These are phyloP conservation scores for Nematostella vectensis DNA, from an alignment of 92 coral and sea anemone species.

Conservation along the genomic window DNA sequence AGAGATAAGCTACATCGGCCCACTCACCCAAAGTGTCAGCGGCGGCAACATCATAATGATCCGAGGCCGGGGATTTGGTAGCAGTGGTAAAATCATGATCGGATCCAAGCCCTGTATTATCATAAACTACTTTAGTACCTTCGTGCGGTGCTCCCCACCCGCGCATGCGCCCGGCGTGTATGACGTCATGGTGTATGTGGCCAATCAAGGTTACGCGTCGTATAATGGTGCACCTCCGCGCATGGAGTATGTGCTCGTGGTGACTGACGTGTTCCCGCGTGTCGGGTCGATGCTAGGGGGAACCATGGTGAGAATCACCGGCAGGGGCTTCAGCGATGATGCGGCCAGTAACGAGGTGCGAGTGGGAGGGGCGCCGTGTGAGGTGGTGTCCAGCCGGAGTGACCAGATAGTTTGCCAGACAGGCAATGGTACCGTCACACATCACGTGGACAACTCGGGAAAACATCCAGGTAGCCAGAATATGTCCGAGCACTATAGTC, in stretches of 20 bases:
- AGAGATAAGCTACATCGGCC: slow-evolving; percentile 7
- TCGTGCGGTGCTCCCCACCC: slow-evolving; percentile 55
- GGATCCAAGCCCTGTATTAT: slow-evolving; percentile 54
- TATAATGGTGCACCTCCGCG: slow-evolving; percentile 24
- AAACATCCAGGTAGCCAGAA: slow-evolving; percentile 78
- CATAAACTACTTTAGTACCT: slow-evolving; percentile 11
- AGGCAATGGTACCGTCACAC: slow-evolving; percentile 13
- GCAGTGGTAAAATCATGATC: slow-evolving; percentile 37
- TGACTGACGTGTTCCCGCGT: slow-evolving; percentile 44
- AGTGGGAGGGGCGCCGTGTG: slow-evolving; percentile 49
- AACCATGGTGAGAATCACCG: slow-evolving; percentile 34
- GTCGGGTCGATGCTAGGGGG: slow-evolving; percentile 68
- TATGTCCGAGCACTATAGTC: background rate
- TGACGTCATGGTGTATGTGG: slow-evolving; percentile 41
- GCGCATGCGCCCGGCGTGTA: slow-evolving; percentile 52
- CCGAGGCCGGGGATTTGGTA: slow-evolving; percentile 31
- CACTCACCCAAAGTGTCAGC: slow-evolving; percentile 37
- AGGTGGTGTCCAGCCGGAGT: slow-evolving; percentile 39
- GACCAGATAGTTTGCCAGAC: slow-evolving; percentile 55
- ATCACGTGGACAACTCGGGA: slow-evolving; percentile 61
- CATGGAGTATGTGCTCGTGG: slow-evolving; percentile 33
- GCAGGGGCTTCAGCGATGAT: slow-evolving; percentile 58
- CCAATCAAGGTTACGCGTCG: slow-evolving; percentile 41
- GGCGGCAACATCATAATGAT: slow-evolving; percentile 43
- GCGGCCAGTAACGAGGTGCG: slow-evolving; percentile 29